Evolutionary conservation across 1,140 invertebrate species (phyloP), one percentile per base, ranked within the genome.

Genomic region (Zophobas morio): DNA sequence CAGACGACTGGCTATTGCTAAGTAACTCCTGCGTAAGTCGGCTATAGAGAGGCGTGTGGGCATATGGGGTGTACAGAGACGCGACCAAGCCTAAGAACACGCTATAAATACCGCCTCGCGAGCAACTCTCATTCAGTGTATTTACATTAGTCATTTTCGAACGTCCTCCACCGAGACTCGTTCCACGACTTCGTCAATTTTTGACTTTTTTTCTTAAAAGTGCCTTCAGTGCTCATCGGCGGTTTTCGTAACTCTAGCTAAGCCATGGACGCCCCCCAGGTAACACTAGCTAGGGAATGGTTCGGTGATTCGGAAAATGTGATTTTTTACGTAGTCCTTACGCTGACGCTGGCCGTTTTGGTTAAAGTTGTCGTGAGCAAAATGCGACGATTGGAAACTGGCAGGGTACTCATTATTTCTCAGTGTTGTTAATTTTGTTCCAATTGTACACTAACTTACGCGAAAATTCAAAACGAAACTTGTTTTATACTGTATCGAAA

Each of bases 41-140:
- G 51, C 36, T 54, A 57, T 57, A 70, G 39, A 49, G 63, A 49
- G 46, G 75, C 71, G 54, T 56, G 73, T 70, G 72, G 42, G 35
- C 35, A 47, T 40, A 75, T 74, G 56, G 74, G 74, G 74, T 71
- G 74, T 66, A 70, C 51, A 60, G 47, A 54, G 57, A 76, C 74
- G 75, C 75, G 79, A 80, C 76, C 80, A 80, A 80, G 80, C 78
- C 80, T 78, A 80, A 81, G 80, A 80, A 74, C 76, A n/a, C 40
- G 77, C 80, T 81, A 81, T 81, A 81, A 81, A 81, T 81, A 81
- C 79, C 70, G 79, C 42, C 66, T 46, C 72, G 74, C 72, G 54
- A 39, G 70, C 71, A 53, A 75, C 71, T 71, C 80, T 75, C 79
- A 78, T 81, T 81, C 78, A 80, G 80, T 81, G 66, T 74, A 47